A percentile compares a stretch with the other conserved stretches of the same genome.
Conservation (phyloP, 1,140 invertebrate genomes). For the Archivesica marissinica region DNA sequence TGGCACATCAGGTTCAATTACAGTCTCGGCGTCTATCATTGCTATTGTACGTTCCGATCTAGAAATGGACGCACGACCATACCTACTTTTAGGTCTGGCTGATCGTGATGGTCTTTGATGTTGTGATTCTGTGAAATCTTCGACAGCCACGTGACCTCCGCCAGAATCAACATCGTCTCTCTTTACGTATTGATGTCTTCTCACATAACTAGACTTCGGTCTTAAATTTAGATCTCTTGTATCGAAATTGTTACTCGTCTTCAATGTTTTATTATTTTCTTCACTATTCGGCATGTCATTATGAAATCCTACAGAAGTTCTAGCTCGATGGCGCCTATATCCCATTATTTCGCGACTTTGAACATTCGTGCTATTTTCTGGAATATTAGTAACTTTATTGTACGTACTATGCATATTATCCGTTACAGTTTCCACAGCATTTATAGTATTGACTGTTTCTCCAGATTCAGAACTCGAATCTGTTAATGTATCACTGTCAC, state of each 20-base stretch:
- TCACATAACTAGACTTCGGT: slow-evolving; percentile 62
- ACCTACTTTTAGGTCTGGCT: slow-evolving; percentile 50
- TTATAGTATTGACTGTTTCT: background rate
- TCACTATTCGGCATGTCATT: slow-evolving; percentile 53
- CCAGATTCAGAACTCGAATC: slow-evolving; percentile 51
- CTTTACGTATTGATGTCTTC: slow-evolving; percentile 38
- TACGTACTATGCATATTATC: background rate
- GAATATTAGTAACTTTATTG: background rate
- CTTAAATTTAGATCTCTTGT: slow-evolving; percentile 55
- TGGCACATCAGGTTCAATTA: background rate
- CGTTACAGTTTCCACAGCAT: background rate
- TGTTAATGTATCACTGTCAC: slow-evolving; percentile 62
- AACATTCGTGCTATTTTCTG: background rate
- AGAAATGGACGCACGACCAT: slow-evolving; percentile 25
- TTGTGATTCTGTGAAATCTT: background rate
- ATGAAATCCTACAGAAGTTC: slow-evolving; percentile 69
- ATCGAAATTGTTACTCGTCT: slow-evolving; percentile 33
- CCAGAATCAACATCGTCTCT: background rate
- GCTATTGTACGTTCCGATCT: slow-evolving; percentile 36
- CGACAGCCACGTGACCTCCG: background rate
- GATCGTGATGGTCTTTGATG: slow-evolving; percentile 17
- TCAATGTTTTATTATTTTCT: background rate
- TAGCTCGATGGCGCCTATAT: slow-evolving; percentile 41
- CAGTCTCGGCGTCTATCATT: slow-evolving; percentile 41
- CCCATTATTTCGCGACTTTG: background rate